These are phyloP conservation scores for Drymodes brunneopygia DNA, from an alignment of 2,113 vertebrate genomes.

Conservation along the genomic window DNA sequence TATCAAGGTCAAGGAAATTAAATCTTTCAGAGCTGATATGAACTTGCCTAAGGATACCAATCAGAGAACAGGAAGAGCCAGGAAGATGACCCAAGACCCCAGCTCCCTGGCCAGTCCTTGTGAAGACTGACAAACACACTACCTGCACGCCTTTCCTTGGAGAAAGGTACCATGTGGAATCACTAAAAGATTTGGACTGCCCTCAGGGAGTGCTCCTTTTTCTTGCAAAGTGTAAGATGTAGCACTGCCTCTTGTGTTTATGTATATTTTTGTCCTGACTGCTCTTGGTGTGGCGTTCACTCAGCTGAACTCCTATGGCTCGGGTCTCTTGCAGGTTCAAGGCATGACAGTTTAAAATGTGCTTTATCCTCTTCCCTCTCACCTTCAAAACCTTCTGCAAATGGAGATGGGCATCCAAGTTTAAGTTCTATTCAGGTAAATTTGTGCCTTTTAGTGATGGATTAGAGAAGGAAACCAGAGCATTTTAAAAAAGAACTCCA, in stretches of 20 bases:
- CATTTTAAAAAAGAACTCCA: not conserved
- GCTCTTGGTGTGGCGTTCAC: not conserved
- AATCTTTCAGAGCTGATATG: not conserved
- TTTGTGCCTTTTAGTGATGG: not conserved
- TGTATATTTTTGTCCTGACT: not conserved
- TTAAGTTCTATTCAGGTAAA: not conserved
- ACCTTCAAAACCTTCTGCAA: not conserved
- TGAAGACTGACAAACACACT: not conserved
- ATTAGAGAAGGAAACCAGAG: not conserved
- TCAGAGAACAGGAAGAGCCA: not conserved
- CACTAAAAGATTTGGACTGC: not conserved
- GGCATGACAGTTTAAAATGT: not conserved
- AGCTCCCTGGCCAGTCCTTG: not conserved
- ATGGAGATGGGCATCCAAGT: not conserved
- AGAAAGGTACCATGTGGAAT: not conserved
- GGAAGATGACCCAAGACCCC: not conserved
- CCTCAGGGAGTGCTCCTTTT: not conserved
- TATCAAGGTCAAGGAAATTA: not conserved
- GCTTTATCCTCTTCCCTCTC: not conserved
- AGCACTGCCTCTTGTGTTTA: not conserved
- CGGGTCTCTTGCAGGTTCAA: not conserved
- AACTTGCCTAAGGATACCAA: not conserved
- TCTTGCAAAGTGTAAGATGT: not conserved
- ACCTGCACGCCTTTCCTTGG: not conserved
- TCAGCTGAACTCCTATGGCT: not conserved